phyloP scores from a whole-genome alignment of 2,888 invertebrate genomes.

The Hydriomena furcata region DNA sequence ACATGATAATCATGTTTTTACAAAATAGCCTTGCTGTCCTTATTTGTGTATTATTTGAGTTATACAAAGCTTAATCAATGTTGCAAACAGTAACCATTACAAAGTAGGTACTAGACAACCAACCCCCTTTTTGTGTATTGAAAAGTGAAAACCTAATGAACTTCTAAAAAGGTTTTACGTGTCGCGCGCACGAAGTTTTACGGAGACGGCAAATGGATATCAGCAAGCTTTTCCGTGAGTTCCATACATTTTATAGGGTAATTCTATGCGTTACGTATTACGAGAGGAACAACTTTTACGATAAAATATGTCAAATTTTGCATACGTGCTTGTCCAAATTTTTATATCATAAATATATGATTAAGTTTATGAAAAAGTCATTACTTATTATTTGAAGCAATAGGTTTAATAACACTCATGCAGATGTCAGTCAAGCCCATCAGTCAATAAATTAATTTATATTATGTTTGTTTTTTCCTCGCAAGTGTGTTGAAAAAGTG shows the following conservation, averaged over 20 bases:
- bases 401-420: too few relatives aligned
- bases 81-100: neutral
- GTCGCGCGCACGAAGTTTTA: slow-evolving; percentile 24
- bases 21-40: too few relatives aligned
- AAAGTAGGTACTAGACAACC: neutral
- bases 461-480: too few relatives aligned
- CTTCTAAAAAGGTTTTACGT: slow-evolving; percentile 28
- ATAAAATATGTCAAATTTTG: neutral
- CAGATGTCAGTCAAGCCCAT: too few relatives aligned
- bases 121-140: slow-evolving; percentile 6
- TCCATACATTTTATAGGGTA: slow-evolving; percentile 2
- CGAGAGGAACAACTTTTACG: slow-evolving; percentile 1
- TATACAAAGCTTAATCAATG: neutral
- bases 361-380: too few relatives aligned
- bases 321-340: too few relatives aligned
- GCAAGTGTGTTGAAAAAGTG: too few relatives aligned
- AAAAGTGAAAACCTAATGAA: slow-evolving; percentile 15
- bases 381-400: too few relatives aligned
- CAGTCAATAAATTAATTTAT: too few relatives aligned
- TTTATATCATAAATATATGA: too few relatives aligned
- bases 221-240: slow-evolving; percentile 9
- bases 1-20: too few relatives aligned
- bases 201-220: slow-evolving; percentile 3
- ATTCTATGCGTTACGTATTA: slow-evolving; percentile 1
- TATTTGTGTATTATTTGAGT: neutral